Evolutionary conservation across 1,140 invertebrate genomes (phyloP).

Genomic region (Pissodes strobi): DNA sequence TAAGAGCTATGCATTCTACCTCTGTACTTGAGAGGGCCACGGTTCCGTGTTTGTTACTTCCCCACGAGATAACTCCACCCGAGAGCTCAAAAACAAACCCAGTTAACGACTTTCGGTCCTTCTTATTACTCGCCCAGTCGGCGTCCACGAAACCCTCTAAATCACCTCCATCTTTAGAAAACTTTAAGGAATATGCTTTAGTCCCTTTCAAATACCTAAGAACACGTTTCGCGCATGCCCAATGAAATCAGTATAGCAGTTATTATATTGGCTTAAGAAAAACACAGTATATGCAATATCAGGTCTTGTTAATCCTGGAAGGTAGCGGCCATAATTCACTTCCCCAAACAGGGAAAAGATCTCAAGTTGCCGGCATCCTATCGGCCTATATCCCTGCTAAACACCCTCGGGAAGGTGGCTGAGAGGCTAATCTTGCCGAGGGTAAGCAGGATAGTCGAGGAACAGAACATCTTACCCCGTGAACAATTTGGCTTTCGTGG

Average conservation of each 20-base stretch:
- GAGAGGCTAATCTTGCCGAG: no score
- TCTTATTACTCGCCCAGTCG: constrained; percentile 44
- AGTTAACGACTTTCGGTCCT: constrained; percentile 38
- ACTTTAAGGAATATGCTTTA: constrained; percentile 10
- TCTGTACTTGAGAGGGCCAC: constrained; percentile 51
- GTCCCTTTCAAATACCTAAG: constrained; percentile 55
- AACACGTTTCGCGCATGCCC: constrained; percentile 49
- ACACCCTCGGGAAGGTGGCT: no score
- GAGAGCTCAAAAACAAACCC: constrained; percentile 44
- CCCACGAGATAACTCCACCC: constrained; percentile 42
- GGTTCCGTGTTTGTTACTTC: constrained; percentile 36
- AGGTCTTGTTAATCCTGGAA: constrained; percentile 56
- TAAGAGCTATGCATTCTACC: constrained; percentile 32
- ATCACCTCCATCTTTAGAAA: no score
- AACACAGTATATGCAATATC: constrained; percentile 57
- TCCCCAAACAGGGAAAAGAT: no score
- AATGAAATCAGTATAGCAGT: constrained; percentile 48
- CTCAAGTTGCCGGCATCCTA: no score
- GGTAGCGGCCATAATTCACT: no score
- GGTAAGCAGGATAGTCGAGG: no score
- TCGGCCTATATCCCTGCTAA: no score
- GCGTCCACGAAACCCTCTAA: constrained; percentile 56
- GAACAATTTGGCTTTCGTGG: no score
- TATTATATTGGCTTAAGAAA: constrained; percentile 53
- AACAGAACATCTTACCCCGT: no score